phyloP scores from a whole-genome alignment of 2,888 invertebrate genomes.

The Aricia artaxerxes region DNA sequence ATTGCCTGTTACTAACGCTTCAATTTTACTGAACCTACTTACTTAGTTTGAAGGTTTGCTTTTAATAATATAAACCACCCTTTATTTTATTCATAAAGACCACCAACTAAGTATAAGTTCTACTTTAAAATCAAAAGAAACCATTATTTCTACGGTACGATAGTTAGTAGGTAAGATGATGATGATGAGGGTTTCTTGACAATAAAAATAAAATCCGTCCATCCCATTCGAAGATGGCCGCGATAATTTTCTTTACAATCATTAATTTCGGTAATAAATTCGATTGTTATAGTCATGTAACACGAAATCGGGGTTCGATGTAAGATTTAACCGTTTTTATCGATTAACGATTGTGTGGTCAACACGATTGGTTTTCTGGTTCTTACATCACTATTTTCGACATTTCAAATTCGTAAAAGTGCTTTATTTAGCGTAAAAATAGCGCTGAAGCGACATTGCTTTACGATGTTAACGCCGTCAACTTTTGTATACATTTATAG shows the following conservation, averaged over 20 bases:
- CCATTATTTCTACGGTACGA: background rate
- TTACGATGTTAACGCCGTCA: too few relatives aligned
- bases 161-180: background rate
- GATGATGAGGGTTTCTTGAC: conserved; percentile 38
- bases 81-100: background rate
- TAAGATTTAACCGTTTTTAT: conserved; percentile 64
- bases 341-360: conserved; percentile 66
- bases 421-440: background rate
- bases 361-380: conserved; percentile 55
- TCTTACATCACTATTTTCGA: conserved; percentile 27
- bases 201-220: conserved; percentile 22
- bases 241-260: conserved; percentile 55
- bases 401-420: background rate
- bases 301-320: conserved; percentile 57
- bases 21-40: too few relatives aligned
- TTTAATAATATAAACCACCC: too few relatives aligned
- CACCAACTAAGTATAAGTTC: background rate
- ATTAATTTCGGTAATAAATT: conserved; percentile 60
- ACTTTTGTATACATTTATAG: too few relatives aligned
- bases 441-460: background rate
- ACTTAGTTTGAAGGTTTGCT: too few relatives aligned
- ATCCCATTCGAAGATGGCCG: conserved; percentile 42
- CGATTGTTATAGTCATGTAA: conserved; percentile 62
- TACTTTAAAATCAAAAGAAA: background rate
- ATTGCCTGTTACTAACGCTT: too few relatives aligned